Conservation (phyloP, 1,140 invertebrate species). For the Drosophila pallidifrons region DNA sequence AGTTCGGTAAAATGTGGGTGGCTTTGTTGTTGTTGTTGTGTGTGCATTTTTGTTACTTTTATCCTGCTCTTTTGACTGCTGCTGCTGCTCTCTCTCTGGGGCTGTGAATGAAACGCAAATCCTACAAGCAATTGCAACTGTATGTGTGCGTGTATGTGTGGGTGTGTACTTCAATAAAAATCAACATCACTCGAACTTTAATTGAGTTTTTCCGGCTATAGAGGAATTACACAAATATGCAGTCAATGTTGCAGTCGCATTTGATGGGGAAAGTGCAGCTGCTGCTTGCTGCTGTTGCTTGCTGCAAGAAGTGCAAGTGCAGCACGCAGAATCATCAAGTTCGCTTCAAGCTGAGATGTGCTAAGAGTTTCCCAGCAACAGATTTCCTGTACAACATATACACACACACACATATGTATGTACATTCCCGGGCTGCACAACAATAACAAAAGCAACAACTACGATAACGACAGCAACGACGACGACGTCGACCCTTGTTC, state of each 20-base stretch:
- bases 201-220: slow-evolving; percentile 78
- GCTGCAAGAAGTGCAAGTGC: slow-evolving; percentile 55
- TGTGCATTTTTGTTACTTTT: slow-evolving; percentile 63
- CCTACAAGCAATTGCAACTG: slow-evolving; percentile 43
- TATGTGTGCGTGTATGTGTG: slow-evolving; percentile 12
- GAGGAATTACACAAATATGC: slow-evolving; percentile 53
- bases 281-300: slow-evolving; percentile 25
- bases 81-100: slow-evolving; percentile 15
- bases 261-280: slow-evolving; percentile 17
- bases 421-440: slow-evolving; percentile 65
- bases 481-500: slow-evolving; percentile 36
- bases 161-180: slow-evolving; percentile 52
- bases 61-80: slow-evolving; percentile 52
- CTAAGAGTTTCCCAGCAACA: slow-evolving; percentile 66
- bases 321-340: slow-evolving; percentile 71
- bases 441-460: slow-evolving; percentile 65
- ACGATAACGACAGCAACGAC: slow-evolving; percentile 45
- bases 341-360: slow-evolving; percentile 49
- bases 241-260: not conserved
- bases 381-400: slow-evolving; percentile 73
- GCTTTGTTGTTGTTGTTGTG: slow-evolving; percentile 43
- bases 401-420: slow-evolving; percentile 31
- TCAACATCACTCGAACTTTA: slow-evolving; percentile 62
- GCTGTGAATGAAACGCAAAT: slow-evolving; percentile 50
- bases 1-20: slow-evolving; percentile 61